These are phyloP conservation scores for Tupaia tana DNA, from an alignment of 2,113 vertebrate genomes.

Conservation along the genomic window DNA sequence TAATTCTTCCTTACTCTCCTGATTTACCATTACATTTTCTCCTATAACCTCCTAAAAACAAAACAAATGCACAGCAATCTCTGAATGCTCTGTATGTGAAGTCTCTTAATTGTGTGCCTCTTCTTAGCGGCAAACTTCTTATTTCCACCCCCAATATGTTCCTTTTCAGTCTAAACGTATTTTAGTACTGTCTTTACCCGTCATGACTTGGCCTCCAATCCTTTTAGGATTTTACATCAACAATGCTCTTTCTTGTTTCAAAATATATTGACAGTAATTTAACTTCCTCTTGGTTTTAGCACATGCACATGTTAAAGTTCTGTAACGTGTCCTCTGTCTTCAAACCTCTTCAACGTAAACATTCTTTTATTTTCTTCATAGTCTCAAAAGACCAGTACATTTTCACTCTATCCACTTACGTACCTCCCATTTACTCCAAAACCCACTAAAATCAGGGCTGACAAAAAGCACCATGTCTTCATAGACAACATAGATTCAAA, in stretches of 20 bases:
- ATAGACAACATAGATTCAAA: background rate
- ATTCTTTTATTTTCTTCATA: background rate
- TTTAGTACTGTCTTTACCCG: background rate
- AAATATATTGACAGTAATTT: background rate
- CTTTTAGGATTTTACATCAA: background rate
- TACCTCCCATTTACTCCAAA: background rate
- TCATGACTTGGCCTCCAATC: background rate
- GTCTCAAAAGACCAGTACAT: background rate
- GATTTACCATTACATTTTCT: background rate
- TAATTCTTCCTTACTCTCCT: background rate
- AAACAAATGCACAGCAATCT: background rate
- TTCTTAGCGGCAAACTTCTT: background rate
- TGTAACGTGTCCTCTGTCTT: fast-evolving
- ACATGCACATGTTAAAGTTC: background rate
- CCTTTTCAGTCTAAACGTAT: background rate
- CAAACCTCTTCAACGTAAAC: background rate
- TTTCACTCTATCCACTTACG: background rate
- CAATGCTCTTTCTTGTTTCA: background rate
- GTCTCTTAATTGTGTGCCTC: background rate
- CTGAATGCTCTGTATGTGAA: background rate
- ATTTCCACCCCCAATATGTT: background rate
- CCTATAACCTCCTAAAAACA: background rate
- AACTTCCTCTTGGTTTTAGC: background rate
- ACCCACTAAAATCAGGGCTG: background rate
- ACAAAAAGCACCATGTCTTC: background rate